Conservation (phyloP, 2,797 vertebrate genomes). For the Trachurus trachurus region DNA sequence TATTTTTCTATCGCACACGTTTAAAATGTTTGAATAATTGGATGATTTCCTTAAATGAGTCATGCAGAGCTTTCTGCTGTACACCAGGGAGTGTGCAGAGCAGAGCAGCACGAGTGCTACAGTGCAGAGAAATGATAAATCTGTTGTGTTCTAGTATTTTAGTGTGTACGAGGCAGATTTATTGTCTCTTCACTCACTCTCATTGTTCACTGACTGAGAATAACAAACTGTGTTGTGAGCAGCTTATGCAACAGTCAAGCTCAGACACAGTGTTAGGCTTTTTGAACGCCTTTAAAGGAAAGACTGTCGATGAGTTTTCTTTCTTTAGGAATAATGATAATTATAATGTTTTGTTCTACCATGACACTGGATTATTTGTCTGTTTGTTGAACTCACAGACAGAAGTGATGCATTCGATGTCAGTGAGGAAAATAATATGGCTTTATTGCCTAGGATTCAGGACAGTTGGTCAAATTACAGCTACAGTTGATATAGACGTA, state of each 20-base stretch:
- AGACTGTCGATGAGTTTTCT: too few species aligned
- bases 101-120: neutral
- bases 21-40: too few species aligned
- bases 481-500: neutral
- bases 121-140: neutral
- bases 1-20: neutral
- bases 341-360: neutral
- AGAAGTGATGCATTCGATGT: neutral
- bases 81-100: too few species aligned
- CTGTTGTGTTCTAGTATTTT: conserved; percentile 12
- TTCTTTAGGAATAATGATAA: too few species aligned
- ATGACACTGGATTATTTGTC: neutral
- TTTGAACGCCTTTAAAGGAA: too few species aligned
- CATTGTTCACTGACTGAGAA: neutral
- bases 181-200: neutral
- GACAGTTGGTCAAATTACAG: neutral
- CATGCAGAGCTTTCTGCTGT: too few species aligned
- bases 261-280: too few species aligned
- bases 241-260: neutral
- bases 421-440: neutral
- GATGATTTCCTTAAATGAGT: too few species aligned
- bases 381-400: neutral
- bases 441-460: neutral
- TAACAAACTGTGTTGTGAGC: neutral
- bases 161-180: neutral